phyloP scores from a whole-genome alignment of 2,797 vertebrate species.

The Rhabdophis nuchalis region DNA sequence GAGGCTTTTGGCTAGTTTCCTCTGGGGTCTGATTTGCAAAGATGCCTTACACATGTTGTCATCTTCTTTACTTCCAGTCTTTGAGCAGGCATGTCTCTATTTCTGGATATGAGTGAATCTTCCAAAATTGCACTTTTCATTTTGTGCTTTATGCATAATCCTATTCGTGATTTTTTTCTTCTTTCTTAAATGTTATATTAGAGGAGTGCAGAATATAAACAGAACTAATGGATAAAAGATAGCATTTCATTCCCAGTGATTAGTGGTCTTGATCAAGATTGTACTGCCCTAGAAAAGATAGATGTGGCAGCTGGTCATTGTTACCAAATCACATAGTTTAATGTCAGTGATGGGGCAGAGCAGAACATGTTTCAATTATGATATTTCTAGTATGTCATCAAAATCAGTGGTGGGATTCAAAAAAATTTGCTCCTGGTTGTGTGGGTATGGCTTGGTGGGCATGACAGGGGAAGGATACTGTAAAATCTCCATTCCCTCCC shows the following conservation, averaged over 20 bases:
- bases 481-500: too few species aligned
- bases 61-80: background rate
- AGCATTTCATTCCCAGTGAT: background rate
- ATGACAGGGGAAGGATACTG: too few species aligned
- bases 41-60: background rate
- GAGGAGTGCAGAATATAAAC: background rate
- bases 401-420: too few species aligned
- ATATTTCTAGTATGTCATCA: background rate
- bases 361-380: background rate
- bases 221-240: background rate
- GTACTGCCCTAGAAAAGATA: background rate
- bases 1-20: background rate
- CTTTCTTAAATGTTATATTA: background rate
- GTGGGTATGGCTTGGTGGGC: too few species aligned
- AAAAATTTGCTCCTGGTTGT: too few species aligned
- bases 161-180: background rate
- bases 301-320: background rate
- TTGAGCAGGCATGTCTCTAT: background rate
- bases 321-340: background rate
- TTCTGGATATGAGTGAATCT: background rate
- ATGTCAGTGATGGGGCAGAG: background rate
- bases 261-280: background rate
- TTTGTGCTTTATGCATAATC: background rate
- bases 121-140: background rate
- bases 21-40: background rate